A percentile compares a stretch with the other conserved stretches of the same genome.
phyloP scores from a whole-genome alignment of 2,797 vertebrate species.

The Poeciliopsis turneri region DNA sequence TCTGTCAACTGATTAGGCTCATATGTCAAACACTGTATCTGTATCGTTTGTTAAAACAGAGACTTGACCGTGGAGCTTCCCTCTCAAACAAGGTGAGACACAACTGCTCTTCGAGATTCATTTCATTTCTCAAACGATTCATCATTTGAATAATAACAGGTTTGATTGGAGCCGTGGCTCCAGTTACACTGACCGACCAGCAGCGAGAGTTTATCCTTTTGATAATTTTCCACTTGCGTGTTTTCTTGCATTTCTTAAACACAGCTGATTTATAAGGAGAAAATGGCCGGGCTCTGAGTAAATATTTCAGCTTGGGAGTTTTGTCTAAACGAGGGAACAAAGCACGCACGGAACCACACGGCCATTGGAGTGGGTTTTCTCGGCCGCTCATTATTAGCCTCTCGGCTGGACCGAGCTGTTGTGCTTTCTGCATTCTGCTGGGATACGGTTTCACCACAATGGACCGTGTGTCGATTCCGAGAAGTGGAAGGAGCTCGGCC shows the following conservation, averaged over 20 bases:
- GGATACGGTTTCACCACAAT: conserved; percentile 80
- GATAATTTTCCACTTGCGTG: conserved; percentile 50
- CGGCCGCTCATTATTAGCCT: conserved; percentile 73
- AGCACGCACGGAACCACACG: conserved; percentile 69
- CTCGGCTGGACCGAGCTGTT: conserved; percentile 68
- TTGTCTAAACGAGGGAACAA: conserved; percentile 65
- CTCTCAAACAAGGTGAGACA: conserved; percentile 32
- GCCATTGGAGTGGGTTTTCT: conserved; percentile 62
- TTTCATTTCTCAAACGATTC: conserved; percentile 11
- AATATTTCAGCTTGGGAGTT: conserved; percentile 72
- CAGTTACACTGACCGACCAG: conserved; percentile 23
- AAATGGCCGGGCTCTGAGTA: conserved; percentile 56
- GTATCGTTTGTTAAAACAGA: conserved; percentile 9
- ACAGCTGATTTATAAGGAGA: conserved; percentile 52
- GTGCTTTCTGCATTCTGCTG: conserved; percentile 60
- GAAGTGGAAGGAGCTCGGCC: conserved; percentile 67
- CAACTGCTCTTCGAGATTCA: conserved; percentile 11
- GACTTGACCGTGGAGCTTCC: conserved; percentile 34
- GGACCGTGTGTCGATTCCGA: conserved; percentile 71
- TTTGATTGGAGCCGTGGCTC: conserved; percentile 27
- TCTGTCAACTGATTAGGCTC: conserved; percentile 47
- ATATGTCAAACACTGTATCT: conserved; percentile 41
- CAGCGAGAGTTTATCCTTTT: conserved; percentile 41
- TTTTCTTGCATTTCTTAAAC: conserved; percentile 31
- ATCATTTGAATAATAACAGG: conserved; percentile 32